Conservation (phyloP, 2,888 invertebrate species). For the Rhagophthalmus giganteus region DNA sequence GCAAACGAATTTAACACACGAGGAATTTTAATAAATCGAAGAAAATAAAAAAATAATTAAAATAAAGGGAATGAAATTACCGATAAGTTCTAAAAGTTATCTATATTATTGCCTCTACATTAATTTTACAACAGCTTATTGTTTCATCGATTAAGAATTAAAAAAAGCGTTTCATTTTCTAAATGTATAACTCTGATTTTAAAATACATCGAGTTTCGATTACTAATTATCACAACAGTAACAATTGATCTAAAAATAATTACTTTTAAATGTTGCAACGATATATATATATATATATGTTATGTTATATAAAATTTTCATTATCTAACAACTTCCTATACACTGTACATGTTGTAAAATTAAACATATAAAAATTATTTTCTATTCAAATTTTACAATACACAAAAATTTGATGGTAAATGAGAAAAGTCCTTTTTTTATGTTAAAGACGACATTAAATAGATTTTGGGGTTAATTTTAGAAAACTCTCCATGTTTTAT, state of each 20-base stretch:
- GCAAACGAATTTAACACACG: slow-evolving; percentile 31
- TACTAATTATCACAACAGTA: slow-evolving; percentile 22
- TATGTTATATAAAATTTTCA: slow-evolving; percentile 28
- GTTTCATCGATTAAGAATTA: slow-evolving; percentile 2
- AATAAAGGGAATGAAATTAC: slow-evolving; percentile 26
- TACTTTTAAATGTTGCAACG: slow-evolving; percentile 17
- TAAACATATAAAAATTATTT: not conserved
- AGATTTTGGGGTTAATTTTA: too few species aligned
- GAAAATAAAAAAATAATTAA: slow-evolving; percentile 32
- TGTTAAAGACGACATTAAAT: too few species aligned
- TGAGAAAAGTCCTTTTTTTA: slow-evolving; percentile 3
- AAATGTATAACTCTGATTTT: slow-evolving; percentile 9
- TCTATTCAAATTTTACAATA: not conserved
- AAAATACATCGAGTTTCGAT: slow-evolving; percentile 12
- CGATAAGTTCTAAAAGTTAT: slow-evolving; percentile 13
- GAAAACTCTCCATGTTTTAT: too few species aligned
- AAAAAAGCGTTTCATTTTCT: slow-evolving; percentile 28
- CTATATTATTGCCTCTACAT: slow-evolving; percentile 27
- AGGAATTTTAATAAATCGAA: too few species aligned
- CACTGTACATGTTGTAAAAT: slow-evolving; percentile 22
- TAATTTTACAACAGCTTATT: slow-evolving; percentile 19
- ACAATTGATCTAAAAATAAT: slow-evolving; percentile 29
- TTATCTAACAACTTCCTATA: slow-evolving; percentile 23
- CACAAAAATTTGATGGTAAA: not conserved
- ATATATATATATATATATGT: too few species aligned